Base-by-base conservation (phyloP, 2,797 vertebrate genomes). In the Muraenolepis orangiensis region DNA sequence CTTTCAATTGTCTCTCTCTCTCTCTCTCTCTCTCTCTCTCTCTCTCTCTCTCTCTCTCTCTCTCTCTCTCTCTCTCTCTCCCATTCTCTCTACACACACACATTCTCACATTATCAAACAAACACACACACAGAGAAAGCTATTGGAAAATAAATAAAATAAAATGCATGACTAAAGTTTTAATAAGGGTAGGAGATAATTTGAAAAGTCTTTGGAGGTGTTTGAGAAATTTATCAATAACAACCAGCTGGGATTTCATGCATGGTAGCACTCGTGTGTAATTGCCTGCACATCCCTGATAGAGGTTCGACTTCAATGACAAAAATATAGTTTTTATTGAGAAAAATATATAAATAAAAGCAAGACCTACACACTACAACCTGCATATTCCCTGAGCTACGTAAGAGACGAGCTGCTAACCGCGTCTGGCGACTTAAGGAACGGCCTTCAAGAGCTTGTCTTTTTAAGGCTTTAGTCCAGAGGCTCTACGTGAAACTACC, bases 151-250 rank as follows among this genome's bases (percentile, higher is more conserved):
- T 38, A 57, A 71, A 78, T 77, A 78, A 88, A 85, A 78, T 85
- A 79, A 90, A 93, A 94, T 92, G 91, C 91, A 92, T 90, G 90
- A 92, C 89, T 91, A 90, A 93, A 93, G 91, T 93, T 94, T 92
- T 93, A 94, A 94, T 93, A 93, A 93, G 89, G 81, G 84, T 79
- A 82, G 83, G 86, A 89, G 91, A 89, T 93, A 93, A 94, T 94
- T 93, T 93, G 87, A 94, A 94, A 94, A 94, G 92, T 93, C 91
- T 94, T 91, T 83, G 87, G 90, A 91, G 90, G 92, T 91, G 90
- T 94, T 94, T 88, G 84, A n/a, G 88, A 92, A 93, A 93, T 93
- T 91, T 93, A 94, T 94, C 93, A 94, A 94, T 94, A 93, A 93
- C 91, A 93, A 89, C 86, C 93, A 93, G 93, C 90, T 91, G 90